A percentile compares a stretch with the other conserved stretches of the same genome.
Conservation (phyloP, 2,888 invertebrate species). For the Leptinotarsa haldemani region DNA sequence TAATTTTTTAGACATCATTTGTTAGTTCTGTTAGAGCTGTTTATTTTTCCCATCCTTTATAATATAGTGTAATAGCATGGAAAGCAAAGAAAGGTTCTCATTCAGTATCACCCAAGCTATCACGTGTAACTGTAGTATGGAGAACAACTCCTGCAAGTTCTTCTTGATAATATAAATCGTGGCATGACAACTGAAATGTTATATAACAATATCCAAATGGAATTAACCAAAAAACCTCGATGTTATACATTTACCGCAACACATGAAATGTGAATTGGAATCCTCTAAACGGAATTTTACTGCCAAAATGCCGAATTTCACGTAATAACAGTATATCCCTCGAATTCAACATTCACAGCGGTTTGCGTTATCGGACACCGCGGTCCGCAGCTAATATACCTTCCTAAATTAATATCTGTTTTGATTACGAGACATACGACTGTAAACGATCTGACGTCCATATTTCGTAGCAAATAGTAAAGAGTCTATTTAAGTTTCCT, state of each 20-base stretch:
- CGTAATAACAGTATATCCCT: background rate
- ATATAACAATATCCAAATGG: too few species aligned
- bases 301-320: conserved; percentile 2
- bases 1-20: too few species aligned
- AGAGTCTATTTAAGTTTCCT: too few species aligned
- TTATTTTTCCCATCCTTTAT: too few species aligned
- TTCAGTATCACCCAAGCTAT: too few species aligned
- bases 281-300: conserved; percentile 1
- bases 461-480: background rate
- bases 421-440: background rate
- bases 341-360: conserved; percentile 3
- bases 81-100: too few species aligned
- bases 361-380: background rate
- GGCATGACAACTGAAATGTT: too few species aligned
- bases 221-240: background rate
- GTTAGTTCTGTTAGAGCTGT: too few species aligned
- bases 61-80: too few species aligned
- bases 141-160: too few species aligned
- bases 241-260: background rate
- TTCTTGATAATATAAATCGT: too few species aligned
- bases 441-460: background rate
- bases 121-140: too few species aligned
- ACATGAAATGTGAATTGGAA: background rate
- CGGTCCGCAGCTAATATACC: background rate
- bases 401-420: conserved; percentile 5